These are phyloP conservation scores for Novumbra hubbsi DNA, from an alignment of 2,797 vertebrate species.

Conservation along the genomic window DNA sequence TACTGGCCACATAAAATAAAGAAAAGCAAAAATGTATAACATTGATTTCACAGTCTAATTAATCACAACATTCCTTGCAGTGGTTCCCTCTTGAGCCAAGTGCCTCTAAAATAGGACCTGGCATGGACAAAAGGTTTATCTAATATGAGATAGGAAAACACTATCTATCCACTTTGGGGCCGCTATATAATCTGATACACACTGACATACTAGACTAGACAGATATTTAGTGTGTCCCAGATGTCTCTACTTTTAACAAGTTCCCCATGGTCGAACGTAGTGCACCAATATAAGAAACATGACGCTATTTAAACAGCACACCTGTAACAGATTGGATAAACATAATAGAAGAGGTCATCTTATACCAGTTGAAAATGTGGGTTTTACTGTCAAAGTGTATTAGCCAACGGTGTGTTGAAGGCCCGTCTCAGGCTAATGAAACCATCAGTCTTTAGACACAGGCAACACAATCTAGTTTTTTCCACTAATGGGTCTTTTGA, in stretches of 20 bases:
- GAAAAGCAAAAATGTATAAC: not conserved
- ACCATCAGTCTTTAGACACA: no score
- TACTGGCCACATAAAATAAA: not conserved
- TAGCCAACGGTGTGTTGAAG: no score
- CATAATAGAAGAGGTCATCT: not conserved
- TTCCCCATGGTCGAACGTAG: not conserved
- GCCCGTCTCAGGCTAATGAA: no score
- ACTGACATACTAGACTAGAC: not conserved
- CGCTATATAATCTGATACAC: not conserved
- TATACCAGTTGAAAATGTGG: no score
- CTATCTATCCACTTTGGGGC: not conserved
- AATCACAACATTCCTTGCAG: not conserved
- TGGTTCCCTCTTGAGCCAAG: not conserved
- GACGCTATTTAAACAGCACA: not conserved
- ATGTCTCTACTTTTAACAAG: not conserved
- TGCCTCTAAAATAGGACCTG: not conserved
- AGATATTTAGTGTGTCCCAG: not conserved
- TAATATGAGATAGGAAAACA: not conserved
- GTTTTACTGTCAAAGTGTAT: no score
- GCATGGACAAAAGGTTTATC: not conserved
- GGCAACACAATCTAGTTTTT: no score
- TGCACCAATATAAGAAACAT: not conserved
- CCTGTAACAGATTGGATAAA: not conserved
- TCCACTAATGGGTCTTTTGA: no score
- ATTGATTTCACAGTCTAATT: not conserved